Evolutionary conservation across 2,113 vertebrate species (phyloP), one percentile per base, ranked within the genome.

Genomic region (Oriolus oriolus): DNA sequence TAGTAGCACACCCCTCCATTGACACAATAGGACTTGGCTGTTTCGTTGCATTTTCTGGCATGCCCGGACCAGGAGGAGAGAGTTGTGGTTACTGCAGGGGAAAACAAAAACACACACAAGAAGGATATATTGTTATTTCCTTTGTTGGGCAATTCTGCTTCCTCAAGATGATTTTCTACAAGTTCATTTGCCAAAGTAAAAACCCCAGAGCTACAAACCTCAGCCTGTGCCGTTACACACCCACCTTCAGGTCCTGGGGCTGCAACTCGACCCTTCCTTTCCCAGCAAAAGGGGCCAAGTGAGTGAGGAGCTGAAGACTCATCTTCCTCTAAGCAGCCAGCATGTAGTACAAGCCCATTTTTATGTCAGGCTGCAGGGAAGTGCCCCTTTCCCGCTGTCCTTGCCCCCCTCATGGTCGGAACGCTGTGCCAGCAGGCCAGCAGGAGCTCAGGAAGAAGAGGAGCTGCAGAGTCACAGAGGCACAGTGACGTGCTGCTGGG

Each of bases 1-100:
- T 99, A 99, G 98, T 99, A 99, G 98, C 99, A 99, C 96, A 99
- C 98, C 19, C 99, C 99, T 91, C 99, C 99, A 91, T 99, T 99
- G 97, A 99, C 99, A 96, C 99, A 99, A 94, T 99, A 99, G 93
- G 98, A 97, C 97, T 99, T 99, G 95, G 99, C 98, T 84, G 99
- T 99, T 93, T 99, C 99, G 54, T 99, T 99, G 99, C 99, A 99
- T 98, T 97, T 98, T 98, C 99, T 98, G 94, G 99, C 98, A 1
- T 99, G 99, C 91, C 99, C 99, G 8, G 99, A 99, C 98, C 98
- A 99, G 83, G 99, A 98, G 91, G 99, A 98, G 94, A 98, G 98
- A 45, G 99, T 99, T 97, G 99, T 99, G 97, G 98, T 99, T 98
- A 99, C 99, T 99, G 97, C 93, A 88, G 93, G 75, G 87, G 49